phyloP scores from a whole-genome alignment of 2,888 invertebrate species.

The Eumacrocentrus americanus region DNA sequence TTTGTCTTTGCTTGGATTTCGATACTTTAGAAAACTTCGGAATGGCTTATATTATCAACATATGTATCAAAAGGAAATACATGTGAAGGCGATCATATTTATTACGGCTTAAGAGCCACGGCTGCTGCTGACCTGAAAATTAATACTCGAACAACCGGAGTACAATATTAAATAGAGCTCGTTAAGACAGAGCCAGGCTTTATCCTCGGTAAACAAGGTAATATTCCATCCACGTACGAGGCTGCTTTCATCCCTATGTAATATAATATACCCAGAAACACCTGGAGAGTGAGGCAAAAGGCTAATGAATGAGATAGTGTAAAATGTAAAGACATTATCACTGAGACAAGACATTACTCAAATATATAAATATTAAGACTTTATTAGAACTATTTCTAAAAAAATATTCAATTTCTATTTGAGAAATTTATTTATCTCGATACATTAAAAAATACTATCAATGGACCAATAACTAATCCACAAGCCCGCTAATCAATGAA shows the following conservation, averaged over 20 bases:
- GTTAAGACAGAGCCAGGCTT: constrained; percentile 21
- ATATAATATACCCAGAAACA: constrained; percentile 36
- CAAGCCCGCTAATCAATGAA: too few relatives aligned
- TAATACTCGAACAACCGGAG: constrained; percentile 15
- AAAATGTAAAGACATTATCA: not conserved
- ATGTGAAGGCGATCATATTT: not conserved
- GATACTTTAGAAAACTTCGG: constrained; percentile 3
- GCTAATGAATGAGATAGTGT: not conserved
- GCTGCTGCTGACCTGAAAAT: not conserved
- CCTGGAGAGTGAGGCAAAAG: constrained; percentile 5
- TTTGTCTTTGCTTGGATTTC: constrained; percentile 5
- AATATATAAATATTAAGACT: too few relatives aligned
- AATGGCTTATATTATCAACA: too few relatives aligned
- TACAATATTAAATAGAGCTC: constrained; percentile 23
- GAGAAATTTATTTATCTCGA: too few relatives aligned
- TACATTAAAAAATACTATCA: too few relatives aligned
- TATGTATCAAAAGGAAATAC: not conserved
- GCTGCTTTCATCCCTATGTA: constrained; percentile 37
- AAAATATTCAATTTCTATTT: too few relatives aligned
- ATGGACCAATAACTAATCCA: too few relatives aligned
- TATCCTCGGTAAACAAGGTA: constrained; percentile 46
- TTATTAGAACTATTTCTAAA: too few relatives aligned
- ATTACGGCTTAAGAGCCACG: too few relatives aligned
- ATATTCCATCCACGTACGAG: constrained; percentile 42
- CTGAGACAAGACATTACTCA: too few relatives aligned